Conservation (phyloP, 2,113 vertebrate species). For the Pollachius pollachius region DNA sequence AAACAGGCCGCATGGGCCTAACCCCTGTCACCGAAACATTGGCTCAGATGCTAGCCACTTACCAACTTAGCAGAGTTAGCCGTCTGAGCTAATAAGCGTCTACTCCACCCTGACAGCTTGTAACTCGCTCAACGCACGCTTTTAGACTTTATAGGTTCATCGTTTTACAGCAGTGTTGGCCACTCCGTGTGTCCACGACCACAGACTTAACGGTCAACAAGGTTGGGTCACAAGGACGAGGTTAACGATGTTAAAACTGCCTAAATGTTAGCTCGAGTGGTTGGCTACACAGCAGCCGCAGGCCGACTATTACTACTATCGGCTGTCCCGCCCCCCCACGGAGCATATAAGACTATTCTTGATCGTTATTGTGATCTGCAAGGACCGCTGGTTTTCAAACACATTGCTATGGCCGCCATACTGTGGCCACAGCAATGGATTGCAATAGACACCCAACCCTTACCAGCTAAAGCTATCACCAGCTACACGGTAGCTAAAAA, state of each 20-base stretch:
- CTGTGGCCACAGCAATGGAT: conserved; percentile 30
- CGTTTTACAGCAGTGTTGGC: neutral
- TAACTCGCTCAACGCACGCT: too few species aligned
- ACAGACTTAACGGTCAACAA: conserved; percentile 46
- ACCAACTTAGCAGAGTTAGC: conserved; percentile 17
- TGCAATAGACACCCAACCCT: conserved; percentile 34
- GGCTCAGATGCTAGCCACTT: conserved; percentile 16
- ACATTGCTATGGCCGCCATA: conserved; percentile 31
- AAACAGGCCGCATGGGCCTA: conserved; percentile 26
- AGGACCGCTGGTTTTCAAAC: neutral
- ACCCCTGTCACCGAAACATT: conserved; percentile 26
- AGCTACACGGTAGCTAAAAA: conserved; percentile 36
- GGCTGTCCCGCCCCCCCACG: neutral
- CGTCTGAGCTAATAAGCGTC: too few species aligned
- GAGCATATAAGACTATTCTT: too few species aligned
- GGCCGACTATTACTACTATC: conserved; percentile 34
- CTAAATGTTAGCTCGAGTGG: conserved; percentile 30
- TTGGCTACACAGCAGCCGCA: neutral
- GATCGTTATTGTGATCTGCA: neutral
- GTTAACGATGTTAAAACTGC: conserved; percentile 25
- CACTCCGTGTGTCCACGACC: too few species aligned
- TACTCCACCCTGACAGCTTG: too few species aligned
- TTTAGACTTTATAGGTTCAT: neutral
- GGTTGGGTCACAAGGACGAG: conserved; percentile 64
- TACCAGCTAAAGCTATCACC: conserved; percentile 26